Conservation (phyloP, 2,113 vertebrate genomes). For the Zosterops japonicus region DNA sequence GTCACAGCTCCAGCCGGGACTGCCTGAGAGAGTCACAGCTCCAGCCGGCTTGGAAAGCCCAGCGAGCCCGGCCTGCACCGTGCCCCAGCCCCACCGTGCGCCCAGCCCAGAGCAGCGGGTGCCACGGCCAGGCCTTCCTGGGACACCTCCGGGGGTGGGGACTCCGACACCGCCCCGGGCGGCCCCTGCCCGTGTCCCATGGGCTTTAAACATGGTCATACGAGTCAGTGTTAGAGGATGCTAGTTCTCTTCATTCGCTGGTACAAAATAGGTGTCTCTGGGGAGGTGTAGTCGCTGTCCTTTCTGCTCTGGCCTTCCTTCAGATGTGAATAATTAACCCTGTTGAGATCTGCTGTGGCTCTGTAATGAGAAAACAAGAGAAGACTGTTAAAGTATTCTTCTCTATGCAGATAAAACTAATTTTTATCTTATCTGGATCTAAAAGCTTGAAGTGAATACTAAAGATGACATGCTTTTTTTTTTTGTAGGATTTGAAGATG, state of each 20-base stretch:
- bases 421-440: background rate
- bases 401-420: background rate
- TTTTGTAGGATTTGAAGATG: conserved; percentile 44
- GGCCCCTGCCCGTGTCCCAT: accelerated
- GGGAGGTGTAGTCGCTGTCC: accelerated
- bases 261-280: background rate
- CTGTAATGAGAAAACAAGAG: background rate
- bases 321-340: background rate
- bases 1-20: background rate
- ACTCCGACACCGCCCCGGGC: no score
- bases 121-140: background rate
- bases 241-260: background rate
- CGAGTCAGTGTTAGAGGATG: background rate
- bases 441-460: background rate
- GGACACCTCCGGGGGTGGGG: accelerated
- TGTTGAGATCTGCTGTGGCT: background rate
- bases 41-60: background rate
- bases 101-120: background rate
- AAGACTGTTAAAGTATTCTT: background rate
- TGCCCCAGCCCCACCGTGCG: background rate
- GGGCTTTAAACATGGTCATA: background rate
- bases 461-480: accelerated
- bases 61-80: background rate
- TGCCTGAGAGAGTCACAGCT: background rate
- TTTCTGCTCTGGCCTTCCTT: background rate